A percentile compares a stretch with the other conserved stretches of the same genome.
Conservation (phyloP, 2,113 vertebrate species). For the Anolis sagrei region DNA sequence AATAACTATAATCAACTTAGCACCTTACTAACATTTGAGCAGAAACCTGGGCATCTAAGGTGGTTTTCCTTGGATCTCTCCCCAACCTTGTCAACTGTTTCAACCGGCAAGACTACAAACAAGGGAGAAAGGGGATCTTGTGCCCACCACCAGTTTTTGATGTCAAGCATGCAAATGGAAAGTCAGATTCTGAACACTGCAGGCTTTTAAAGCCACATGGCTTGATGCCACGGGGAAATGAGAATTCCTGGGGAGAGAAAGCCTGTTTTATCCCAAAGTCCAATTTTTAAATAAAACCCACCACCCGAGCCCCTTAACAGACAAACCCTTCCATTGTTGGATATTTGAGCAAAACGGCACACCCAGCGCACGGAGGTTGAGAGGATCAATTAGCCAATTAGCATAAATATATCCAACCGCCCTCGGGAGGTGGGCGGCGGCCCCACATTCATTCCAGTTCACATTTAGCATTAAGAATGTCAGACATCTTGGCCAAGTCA, state of each 20-base stretch:
- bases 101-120: background rate
- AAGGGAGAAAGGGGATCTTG: constrained; percentile 42
- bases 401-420: constrained; percentile 12
- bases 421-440: constrained; percentile 20
- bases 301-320: constrained; percentile 16
- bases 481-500: constrained; percentile 8
- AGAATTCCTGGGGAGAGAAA: constrained; percentile 22
- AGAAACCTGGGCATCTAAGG: constrained; percentile 1
- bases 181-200: constrained; percentile 24
- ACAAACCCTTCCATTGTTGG: constrained; percentile 33
- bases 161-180: constrained; percentile 32
- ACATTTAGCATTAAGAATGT: constrained; percentile 9
- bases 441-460: constrained; percentile 4
- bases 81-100: background rate
- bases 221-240: background rate
- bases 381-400: constrained; percentile 7
- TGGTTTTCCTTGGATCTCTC: background rate
- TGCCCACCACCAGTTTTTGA: constrained; percentile 47
- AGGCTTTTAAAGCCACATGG: constrained; percentile 3
- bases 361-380: constrained; percentile 12
- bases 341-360: background rate
- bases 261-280: constrained; percentile 62
- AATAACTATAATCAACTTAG: background rate
- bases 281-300: constrained; percentile 72
- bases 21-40: background rate